Conservation (phyloP, 2,888 invertebrate species). For the Amblyteles armatorius region DNA sequence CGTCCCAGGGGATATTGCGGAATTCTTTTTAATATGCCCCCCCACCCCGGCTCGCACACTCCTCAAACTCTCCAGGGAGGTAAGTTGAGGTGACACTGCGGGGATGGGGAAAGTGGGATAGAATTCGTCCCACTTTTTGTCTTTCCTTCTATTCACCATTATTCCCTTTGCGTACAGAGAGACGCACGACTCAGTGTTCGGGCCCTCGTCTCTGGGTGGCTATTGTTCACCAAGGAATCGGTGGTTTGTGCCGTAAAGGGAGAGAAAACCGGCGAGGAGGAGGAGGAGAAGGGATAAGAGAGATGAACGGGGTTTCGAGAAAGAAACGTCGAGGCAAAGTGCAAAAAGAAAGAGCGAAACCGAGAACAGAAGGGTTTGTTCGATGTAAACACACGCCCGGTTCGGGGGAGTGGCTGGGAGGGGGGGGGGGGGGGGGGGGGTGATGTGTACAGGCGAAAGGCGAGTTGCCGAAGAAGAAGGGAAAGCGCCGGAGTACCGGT, state of each 20-base stretch:
- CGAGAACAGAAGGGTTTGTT: slow-evolving; percentile 67
- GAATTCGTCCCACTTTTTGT: slow-evolving; percentile 58
- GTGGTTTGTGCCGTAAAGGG: slow-evolving; percentile 53
- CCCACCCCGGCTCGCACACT: not conserved
- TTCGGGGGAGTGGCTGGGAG: not conserved
- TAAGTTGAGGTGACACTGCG: slow-evolving; percentile 8
- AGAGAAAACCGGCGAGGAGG: slow-evolving; percentile 48
- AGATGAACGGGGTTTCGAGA: slow-evolving; percentile 57
- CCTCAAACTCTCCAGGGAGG: slow-evolving; percentile 3
- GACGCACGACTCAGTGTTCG: slow-evolving; percentile 35
- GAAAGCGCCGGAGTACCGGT: slow-evolving; percentile 25
- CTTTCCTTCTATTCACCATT: slow-evolving; percentile 44
- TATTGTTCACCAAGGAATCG: slow-evolving; percentile 62
- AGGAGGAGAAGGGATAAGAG: not conserved
- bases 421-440: slow-evolving; percentile 3
- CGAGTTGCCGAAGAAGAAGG: slow-evolving; percentile 42
- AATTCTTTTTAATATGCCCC: slow-evolving; percentile 12
- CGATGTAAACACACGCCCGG: slow-evolving; percentile 62
- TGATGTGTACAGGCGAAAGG: slow-evolving; percentile 42
- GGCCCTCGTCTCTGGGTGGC: slow-evolving; percentile 43
- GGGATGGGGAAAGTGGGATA: slow-evolving; percentile 32
- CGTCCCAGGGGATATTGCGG: not conserved
- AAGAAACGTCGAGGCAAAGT: slow-evolving; percentile 50
- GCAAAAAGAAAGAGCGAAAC: slow-evolving; percentile 34
- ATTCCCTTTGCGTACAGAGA: slow-evolving; percentile 45